phyloP scores from a whole-genome alignment of 1,140 invertebrate species.

The Eumaeus atala region DNA sequence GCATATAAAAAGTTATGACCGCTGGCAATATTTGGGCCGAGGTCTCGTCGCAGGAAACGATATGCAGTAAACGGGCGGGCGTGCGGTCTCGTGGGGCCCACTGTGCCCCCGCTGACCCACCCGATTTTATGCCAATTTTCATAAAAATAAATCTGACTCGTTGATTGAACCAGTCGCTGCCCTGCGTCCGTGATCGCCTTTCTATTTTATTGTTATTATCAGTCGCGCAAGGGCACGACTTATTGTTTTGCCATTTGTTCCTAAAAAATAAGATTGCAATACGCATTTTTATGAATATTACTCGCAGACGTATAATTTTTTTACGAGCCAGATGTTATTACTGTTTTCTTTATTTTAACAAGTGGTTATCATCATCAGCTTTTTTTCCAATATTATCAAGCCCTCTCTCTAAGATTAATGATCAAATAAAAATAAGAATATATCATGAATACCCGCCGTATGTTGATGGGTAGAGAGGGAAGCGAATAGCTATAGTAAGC shows the following conservation, averaged over 20 bases:
- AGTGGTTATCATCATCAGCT: too few species aligned
- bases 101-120: constrained; percentile 53
- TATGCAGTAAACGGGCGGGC: constrained; percentile 70
- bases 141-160: constrained; percentile 73
- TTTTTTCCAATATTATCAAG: too few species aligned
- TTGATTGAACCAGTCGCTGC: constrained; percentile 71
- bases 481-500: too few species aligned
- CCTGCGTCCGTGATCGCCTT: constrained; percentile 54
- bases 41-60: constrained; percentile 54
- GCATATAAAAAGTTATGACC: constrained; percentile 74
- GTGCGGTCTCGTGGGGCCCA: constrained; percentile 66
- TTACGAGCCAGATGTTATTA: not conserved
- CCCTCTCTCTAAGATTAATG: too few species aligned
- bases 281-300: not conserved
- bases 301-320: constrained; percentile 2
- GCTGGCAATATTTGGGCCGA: constrained; percentile 64
- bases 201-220: constrained; percentile 73
- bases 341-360: too few species aligned
- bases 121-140: constrained; percentile 72
- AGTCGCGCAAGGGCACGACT: constrained; percentile 58
- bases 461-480: too few species aligned
- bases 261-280: constrained; percentile 30
- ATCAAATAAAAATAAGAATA: too few species aligned
- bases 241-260: constrained; percentile 70
- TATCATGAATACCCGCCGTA: too few species aligned